Percentiles rank a stretch among this genome's conserved stretches.
Conservation (phyloP, 1,140 invertebrate species). For the Drosophila funebris region DNA sequence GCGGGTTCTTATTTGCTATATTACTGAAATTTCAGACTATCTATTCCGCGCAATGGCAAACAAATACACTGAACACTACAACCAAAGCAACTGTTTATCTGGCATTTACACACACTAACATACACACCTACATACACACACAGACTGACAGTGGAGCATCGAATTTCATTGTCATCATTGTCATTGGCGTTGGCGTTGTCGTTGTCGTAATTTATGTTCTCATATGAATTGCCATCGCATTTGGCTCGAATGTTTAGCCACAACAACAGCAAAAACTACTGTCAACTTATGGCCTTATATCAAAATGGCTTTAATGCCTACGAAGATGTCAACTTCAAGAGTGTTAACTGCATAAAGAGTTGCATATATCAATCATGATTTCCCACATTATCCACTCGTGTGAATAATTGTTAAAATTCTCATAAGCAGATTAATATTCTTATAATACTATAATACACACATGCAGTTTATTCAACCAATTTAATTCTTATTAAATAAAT, state of each 20-base stretch:
- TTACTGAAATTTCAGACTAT: slow-evolving; percentile 46
- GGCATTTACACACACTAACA: slow-evolving; percentile 33
- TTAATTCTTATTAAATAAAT: neutral
- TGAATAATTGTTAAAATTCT: neutral
- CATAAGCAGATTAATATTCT: no score
- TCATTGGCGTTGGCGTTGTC: slow-evolving; percentile 55
- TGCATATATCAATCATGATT: neutral
- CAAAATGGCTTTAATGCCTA: neutral
- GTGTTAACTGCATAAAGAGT: neutral
- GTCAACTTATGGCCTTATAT: neutral
- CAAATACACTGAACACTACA: slow-evolving; percentile 42
- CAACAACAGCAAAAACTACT: neutral
- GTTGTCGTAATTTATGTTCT: slow-evolving; percentile 62
- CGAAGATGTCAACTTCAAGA: neutral
- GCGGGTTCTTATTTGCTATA: neutral
- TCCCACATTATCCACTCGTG: neutral
- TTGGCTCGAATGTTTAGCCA: slow-evolving; percentile 14
- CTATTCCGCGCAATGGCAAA: slow-evolving; percentile 46
- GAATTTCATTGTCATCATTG: slow-evolving; percentile 63
- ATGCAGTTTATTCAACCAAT: neutral
- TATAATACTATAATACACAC: no score
- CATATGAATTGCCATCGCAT: slow-evolving; percentile 47
- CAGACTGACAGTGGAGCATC: slow-evolving; percentile 25
- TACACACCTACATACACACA: neutral
- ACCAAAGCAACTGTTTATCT: slow-evolving; percentile 31